Base-by-base conservation (phyloP, 2,113 vertebrate genomes). In the Garra rufa region DNA sequence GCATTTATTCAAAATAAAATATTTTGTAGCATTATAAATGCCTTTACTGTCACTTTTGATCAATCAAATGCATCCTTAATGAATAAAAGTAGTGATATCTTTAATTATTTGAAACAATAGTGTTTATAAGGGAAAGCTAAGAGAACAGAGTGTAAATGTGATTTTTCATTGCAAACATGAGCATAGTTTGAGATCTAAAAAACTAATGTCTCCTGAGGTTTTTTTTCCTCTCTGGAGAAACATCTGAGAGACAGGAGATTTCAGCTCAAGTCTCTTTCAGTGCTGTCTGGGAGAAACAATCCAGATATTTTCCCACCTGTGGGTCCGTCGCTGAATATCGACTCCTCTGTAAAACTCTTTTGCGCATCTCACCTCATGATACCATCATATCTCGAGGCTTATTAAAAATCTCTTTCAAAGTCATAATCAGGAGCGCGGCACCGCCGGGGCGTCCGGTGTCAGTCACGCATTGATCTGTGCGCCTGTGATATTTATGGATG, bases 231-330 rank as follows among this genome's bases (percentile, higher is more conserved):
- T 59, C 50, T 19, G 50, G 50, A 52, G 50, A 52, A n/a, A n/a
- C 52, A n/a, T 59, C 61, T 52, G 15, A 52, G 48, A 52, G 17
- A 15, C 46, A 48, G 46, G 46, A 17, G 14, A 1, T 19, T 30
- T 63, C 61, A 63, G 59, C 26, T 0, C 6, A 19, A 9, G 28
- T 65, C 61, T 65, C 28, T 13, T 34, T 65, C 61, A 30, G 0
- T 19, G 63, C 63, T 21, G 65, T 75, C 44, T 50, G 24, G 4
- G 24, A 76, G 19, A 76, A 59, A 57, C 50, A 57, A 24, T 24
- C 2, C 34, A 63, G 91, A 91, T 92, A 90, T 70, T 7, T 21
- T 4, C 21, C 41, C n/a, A 41, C 26, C 48, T n/a, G 34, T 41
- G 67, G 67, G 34, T 70, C 34, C 19, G 4, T 41, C 19, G 19